Conservation (phyloP, 2,797 vertebrate genomes). For the Chelon auratus region DNA sequence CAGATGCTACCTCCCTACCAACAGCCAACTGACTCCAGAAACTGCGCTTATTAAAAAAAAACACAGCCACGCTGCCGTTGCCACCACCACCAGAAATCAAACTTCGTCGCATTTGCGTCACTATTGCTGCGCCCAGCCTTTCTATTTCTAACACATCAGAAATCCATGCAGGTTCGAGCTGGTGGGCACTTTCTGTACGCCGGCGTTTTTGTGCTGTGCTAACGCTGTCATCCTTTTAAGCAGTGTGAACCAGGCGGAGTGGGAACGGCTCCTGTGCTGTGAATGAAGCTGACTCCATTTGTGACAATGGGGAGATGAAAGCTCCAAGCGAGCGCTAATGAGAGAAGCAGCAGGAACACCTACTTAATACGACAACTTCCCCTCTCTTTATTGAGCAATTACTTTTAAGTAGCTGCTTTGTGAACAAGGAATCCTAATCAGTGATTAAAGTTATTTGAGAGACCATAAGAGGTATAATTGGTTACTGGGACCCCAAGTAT, state of each 20-base stretch:
- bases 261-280: constrained; percentile 74
- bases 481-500: constrained; percentile 89
- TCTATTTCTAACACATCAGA: constrained; percentile 21
- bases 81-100: constrained; percentile 1
- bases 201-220: constrained; percentile 13
- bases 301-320: constrained; percentile 73
- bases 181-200: constrained; percentile 22
- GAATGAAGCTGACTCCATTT: constrained; percentile 82
- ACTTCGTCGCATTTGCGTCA: background rate
- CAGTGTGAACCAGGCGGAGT: constrained; percentile 40
- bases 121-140: background rate
- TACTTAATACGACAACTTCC: constrained; percentile 94
- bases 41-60: constrained; percentile 18
- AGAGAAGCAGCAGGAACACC: constrained; percentile 92
- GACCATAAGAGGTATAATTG: constrained; percentile 92
- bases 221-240: constrained; percentile 36
- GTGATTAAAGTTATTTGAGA: constrained; percentile 94
- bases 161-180: constrained; percentile 1
- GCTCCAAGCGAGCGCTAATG: constrained; percentile 80
- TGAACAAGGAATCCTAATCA: constrained; percentile 95
- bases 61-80: background rate
- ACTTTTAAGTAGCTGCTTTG: constrained; percentile 93
- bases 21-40: background rate
- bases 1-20: background rate
- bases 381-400: constrained; percentile 96